Base-by-base conservation (phyloP, 2,113 vertebrate genomes). In the Romanogobio albipinnatus region DNA sequence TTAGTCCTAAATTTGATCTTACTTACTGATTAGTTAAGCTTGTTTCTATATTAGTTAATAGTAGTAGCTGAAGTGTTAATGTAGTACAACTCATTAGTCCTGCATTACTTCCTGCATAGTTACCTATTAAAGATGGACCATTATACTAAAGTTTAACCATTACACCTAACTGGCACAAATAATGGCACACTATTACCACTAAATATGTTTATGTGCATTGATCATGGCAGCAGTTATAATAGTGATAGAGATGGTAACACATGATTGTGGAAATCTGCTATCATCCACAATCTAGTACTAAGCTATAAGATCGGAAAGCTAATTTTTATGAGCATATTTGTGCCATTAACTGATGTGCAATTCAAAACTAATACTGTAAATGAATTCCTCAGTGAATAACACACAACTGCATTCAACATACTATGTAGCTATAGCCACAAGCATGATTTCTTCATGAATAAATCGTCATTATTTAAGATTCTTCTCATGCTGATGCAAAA, bases 361-460 rank as follows among this genome's bases (percentile, higher is more conserved):
- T 36, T 4, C 4, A 0, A 36, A 36, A 36, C 36, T 36, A 36
- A 5, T 36, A 36, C 11, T 22, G 9, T 22, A 22, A 39, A 36
- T 70, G 0, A 39, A 70, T 10, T 39, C 66, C 64, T 15, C 33
- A 39, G 26, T 68, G 64, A 58, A 39, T n/a, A 36, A 39, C 75
- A 36, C 26, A 56, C 51, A 53, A 10, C 9, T 76, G 75, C 9
- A 29, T 64, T 15, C 62, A 15, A n/a, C 24, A 29, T 29, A 29
- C 29, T 29, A 29, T 29, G 29, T 29, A 29, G 2, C 29, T 29
- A 29, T 29, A 29, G 29, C 29, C 29, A 29, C 29, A 29, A 29
- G 29, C 29, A 29, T 29, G 29, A 81, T 75, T 36, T 68, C 8
- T 70, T 81, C 26, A 76, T 75, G 29, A 73, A 87, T 64, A 62